These are phyloP conservation scores for Taenioides sp. DNA, from an alignment of 2,797 vertebrate genomes.

Conservation along the genomic window DNA sequence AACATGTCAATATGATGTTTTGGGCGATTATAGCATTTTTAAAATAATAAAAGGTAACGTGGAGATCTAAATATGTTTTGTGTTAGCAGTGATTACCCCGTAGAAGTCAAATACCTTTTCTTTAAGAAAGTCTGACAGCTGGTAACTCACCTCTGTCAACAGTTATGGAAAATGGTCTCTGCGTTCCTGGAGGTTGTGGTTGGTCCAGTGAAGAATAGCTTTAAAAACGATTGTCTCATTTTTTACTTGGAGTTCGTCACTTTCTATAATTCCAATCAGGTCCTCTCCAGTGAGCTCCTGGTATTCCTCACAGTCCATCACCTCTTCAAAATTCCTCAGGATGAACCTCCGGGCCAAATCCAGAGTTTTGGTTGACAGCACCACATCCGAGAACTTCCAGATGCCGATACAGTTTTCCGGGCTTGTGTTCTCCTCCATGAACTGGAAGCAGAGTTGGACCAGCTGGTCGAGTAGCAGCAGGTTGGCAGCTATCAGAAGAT, in stretches of 20 bases:
- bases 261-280: conserved; percentile 71
- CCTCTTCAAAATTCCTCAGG: conserved; percentile 78
- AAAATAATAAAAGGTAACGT: no score
- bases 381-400: conserved; percentile 70
- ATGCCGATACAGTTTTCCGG: conserved; percentile 81
- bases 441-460: conserved; percentile 63
- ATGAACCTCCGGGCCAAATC: conserved; percentile 72
- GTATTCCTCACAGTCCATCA: conserved; percentile 22
- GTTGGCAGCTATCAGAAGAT: not conserved
- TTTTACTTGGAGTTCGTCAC: not conserved
- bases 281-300: conserved; percentile 40
- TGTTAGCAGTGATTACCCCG: no score
- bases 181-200: conserved; percentile 12
- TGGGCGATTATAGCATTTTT: no score
- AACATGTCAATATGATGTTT: no score
- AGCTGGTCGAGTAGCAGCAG: not conserved
- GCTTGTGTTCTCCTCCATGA: conserved; percentile 69
- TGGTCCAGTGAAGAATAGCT: conserved; percentile 44
- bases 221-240: conserved; percentile 69
- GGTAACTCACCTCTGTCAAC: conserved; percentile 31
- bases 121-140: not conserved
- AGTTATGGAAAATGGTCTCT: conserved; percentile 13
- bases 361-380: conserved; percentile 61
- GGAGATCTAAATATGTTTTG: no score
- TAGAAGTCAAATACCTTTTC: no score